These are phyloP conservation scores for Ancistrus triradiatus DNA, from an alignment of 2,113 vertebrate genomes.

Conservation along the genomic window DNA sequence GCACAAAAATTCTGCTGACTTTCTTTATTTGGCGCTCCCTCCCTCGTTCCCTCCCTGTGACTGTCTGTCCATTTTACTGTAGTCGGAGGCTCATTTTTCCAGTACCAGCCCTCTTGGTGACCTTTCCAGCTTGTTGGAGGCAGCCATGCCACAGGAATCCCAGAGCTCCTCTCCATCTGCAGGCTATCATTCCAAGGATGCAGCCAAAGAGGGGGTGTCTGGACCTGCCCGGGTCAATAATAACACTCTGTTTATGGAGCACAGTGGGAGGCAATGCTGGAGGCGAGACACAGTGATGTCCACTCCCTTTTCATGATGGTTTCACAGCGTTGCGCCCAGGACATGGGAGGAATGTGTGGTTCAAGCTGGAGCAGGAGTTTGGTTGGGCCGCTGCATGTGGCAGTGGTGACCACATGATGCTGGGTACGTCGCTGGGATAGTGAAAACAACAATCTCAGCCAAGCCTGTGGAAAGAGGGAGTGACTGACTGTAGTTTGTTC, in stretches of 20 bases:
- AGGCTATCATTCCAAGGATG: conserved; percentile 16
- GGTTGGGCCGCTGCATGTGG: no score
- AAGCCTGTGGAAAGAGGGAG: no score
- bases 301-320: not conserved
- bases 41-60: not conserved
- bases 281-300: not conserved
- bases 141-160: conserved; percentile 32
- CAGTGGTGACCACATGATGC: no score
- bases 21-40: not conserved
- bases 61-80: not conserved
- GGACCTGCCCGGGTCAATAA: conserved; percentile 8
- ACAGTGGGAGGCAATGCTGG: not conserved
- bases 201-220: not conserved
- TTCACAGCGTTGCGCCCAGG: not conserved
- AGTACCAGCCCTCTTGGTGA: conserved; percentile 35
- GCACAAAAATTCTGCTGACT: conserved; percentile 27
- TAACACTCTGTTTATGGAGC: conserved; percentile 12
- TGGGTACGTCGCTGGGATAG: no score
- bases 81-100: conserved; percentile 24
- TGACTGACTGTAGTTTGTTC: no score
- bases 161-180: conserved; percentile 22
- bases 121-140: conserved; percentile 40
- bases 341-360: no score
- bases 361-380: no score
- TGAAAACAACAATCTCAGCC: no score